Evolutionary conservation across 2,888 invertebrate species (phyloP).

Genomic region (Hemaris fuciformis): DNA sequence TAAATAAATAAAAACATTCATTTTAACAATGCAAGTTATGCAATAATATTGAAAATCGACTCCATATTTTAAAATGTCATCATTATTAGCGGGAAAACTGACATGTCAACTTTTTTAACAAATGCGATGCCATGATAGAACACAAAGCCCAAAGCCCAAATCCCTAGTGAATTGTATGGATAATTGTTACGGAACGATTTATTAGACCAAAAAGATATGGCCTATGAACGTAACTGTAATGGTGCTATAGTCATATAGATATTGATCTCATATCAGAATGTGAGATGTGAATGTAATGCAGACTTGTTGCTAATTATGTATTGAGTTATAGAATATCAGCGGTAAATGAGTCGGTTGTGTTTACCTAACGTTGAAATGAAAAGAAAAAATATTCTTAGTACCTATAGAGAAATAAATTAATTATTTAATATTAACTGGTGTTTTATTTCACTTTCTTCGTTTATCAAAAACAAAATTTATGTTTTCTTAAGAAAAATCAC

Average conservation of each 20-base stretch:
- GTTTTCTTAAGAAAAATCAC: too few species aligned
- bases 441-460: constrained; percentile 33
- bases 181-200: constrained; percentile 37
- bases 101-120: background rate
- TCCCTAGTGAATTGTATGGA: constrained; percentile 22
- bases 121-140: background rate
- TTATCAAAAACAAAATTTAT: too few species aligned
- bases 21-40: too few species aligned
- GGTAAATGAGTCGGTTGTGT: constrained; percentile 72
- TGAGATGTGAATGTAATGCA: constrained; percentile 55
- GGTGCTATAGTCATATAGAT: constrained; percentile 78
- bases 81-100: background rate
- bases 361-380: constrained; percentile 65
- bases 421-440: constrained; percentile 47
- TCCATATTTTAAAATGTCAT: background rate
- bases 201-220: constrained; percentile 78
- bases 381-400: constrained; percentile 66
- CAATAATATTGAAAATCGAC: too few species aligned
- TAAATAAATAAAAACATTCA: too few species aligned
- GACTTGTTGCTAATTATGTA: constrained; percentile 51
- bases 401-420: constrained; percentile 74
- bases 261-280: constrained; percentile 77
- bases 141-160: constrained; percentile 4
- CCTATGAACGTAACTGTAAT: constrained; percentile 77
- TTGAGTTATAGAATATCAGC: constrained; percentile 36